These are phyloP conservation scores for Tetragnatha versicolor DNA, from an alignment of 1,140 invertebrate genomes.

Conservation along the genomic window DNA sequence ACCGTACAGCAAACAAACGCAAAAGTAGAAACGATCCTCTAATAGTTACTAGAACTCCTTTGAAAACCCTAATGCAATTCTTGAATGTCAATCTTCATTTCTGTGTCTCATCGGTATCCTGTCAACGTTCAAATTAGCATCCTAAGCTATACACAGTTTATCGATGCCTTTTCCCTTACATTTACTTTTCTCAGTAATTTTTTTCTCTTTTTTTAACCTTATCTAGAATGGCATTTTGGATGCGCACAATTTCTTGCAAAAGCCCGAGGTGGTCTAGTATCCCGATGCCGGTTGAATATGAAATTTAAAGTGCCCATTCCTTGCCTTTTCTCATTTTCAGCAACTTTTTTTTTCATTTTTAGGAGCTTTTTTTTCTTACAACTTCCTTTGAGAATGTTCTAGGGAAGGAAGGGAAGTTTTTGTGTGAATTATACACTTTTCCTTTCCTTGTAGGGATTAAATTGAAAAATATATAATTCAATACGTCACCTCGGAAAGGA, in stretches of 20 bases:
- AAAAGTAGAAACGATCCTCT: no score
- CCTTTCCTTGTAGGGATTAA: no score
- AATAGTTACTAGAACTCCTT: no score
- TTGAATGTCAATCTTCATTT: background rate
- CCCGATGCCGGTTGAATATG: background rate
- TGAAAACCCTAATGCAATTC: background rate
- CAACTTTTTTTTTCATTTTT: no score
- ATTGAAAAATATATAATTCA: background rate
- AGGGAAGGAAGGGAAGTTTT: no score
- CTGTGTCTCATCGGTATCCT: constrained; percentile 7
- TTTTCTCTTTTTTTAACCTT: background rate
- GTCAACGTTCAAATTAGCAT: background rate
- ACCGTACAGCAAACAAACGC: no score
- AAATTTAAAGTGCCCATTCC: background rate
- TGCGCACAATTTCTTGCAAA: background rate
- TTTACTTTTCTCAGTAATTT: background rate
- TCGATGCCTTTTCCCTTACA: background rate
- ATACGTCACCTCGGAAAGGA: background rate
- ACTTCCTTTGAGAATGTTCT: no score
- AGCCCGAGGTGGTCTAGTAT: background rate
- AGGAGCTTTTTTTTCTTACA: no score
- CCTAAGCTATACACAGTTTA: background rate
- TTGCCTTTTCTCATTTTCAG: no score
- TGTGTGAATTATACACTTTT: no score
- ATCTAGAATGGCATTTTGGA: background rate